Conservation (phyloP, 2,888 invertebrate genomes). For the Eurytoma adleriae region DNA sequence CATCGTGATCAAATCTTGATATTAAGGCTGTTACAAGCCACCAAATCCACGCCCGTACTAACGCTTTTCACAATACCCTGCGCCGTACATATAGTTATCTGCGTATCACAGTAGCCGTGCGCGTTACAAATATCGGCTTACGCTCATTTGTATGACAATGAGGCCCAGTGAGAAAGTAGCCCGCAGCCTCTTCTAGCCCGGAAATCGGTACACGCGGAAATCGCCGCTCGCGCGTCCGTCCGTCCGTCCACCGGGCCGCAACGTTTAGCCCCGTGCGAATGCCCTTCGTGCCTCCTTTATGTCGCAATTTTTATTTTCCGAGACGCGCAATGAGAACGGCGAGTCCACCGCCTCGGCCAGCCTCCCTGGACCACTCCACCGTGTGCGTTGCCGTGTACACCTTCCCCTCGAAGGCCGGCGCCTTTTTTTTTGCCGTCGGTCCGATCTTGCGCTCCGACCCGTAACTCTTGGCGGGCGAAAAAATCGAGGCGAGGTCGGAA, state of each 20-base stretch:
- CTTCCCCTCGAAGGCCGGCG: background rate
- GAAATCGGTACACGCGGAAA: constrained; percentile 9
- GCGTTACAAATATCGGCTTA: constrained; percentile 27
- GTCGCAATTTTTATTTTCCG: constrained; percentile 12
- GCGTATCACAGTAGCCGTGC: no score
- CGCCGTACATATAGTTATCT: no score
- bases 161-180: constrained; percentile 17
- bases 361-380: background rate
- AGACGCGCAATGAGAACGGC: background rate
- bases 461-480: constrained; percentile 23
- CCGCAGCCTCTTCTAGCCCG: background rate
- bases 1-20: no score
- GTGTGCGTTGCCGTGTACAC: no score
- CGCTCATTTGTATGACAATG: constrained; percentile 37
- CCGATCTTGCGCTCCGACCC: constrained; percentile 1
- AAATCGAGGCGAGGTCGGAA: constrained; percentile 9
- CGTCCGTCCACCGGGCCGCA: background rate
- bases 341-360: background rate
- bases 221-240: background rate
- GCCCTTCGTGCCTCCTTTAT: background rate
- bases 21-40: no score
- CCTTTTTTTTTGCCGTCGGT: background rate
- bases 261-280: background rate
- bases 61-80: no score
- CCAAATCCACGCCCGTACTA: no score